A percentile compares a stretch with the other conserved stretches of the same genome.
Evolutionary conservation across 2,888 invertebrate genomes (phyloP).

Genomic region (Patella pellucida): DNA sequence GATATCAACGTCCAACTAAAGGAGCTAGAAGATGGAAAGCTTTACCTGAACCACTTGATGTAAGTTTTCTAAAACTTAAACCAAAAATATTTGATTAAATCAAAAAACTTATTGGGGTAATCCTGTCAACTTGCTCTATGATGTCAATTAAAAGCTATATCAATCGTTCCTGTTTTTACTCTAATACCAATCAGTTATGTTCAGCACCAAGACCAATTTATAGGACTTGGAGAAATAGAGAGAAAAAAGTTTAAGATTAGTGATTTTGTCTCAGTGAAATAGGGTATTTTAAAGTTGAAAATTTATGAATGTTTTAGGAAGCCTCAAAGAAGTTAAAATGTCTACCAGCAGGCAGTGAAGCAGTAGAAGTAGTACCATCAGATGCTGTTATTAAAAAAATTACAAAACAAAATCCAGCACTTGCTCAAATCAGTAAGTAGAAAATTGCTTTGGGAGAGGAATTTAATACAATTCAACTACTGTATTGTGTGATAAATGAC

Average conservation of each 20-base stretch:
- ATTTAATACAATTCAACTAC: too few relatives aligned
- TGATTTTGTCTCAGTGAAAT: neutral
- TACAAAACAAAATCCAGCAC: slow-evolving; percentile 55
- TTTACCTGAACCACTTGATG: slow-evolving; percentile 65
- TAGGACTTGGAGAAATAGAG: too few relatives aligned
- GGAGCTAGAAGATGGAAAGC: slow-evolving; percentile 63
- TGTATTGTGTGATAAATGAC: too few relatives aligned
- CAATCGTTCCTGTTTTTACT: too few relatives aligned
- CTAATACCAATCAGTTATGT: too few relatives aligned
- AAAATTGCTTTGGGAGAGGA: neutral
- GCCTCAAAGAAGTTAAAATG: slow-evolving; percentile 48
- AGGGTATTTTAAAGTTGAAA: neutral
- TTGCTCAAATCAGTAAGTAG: slow-evolving; percentile 62
- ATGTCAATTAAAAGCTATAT: too few relatives aligned
- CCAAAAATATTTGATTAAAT: neutral
- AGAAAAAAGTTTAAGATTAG: too few relatives aligned
- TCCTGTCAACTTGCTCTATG: neutral
- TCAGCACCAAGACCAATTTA: too few relatives aligned
- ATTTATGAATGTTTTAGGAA: slow-evolving; percentile 43
- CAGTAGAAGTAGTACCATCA: slow-evolving; percentile 44
- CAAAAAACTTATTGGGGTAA: neutral
- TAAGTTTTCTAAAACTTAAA: slow-evolving; percentile 39
- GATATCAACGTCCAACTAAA: slow-evolving; percentile 42
- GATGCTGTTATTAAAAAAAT: slow-evolving; percentile 54
- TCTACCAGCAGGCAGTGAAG: slow-evolving; percentile 50